Base-by-base conservation (phyloP, 2,797 vertebrate genomes). In the Crenichthys baileyi region DNA sequence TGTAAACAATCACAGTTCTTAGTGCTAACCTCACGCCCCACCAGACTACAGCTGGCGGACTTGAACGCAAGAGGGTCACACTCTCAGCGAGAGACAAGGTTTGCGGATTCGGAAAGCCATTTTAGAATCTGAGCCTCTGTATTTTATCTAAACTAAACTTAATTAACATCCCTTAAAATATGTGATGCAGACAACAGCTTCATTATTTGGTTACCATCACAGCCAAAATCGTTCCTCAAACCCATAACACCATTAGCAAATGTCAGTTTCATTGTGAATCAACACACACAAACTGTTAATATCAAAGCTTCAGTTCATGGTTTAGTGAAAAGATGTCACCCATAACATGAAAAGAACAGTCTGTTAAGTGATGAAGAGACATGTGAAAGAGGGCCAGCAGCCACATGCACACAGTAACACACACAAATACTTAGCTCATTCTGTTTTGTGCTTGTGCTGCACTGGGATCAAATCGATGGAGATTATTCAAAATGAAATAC, bases 401-500 rank as follows among this genome's bases (percentile, higher is more conserved):
- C 72, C 67, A 36, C 79, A n/a, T 81, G 39, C 56, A 46, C 77
- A 76, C 16, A 63, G 39, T 41, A 60, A 83, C 75, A 77, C 73
- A 83, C 55, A 78, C 71, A 74, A 73, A 79, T 31, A 65, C 76
- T 70, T 65, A 0, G 67, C 79, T 82, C 76, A 76, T 79, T 77
- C 76, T 76, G 77, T 87, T 70, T 67, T 77, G 77, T 75, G 41
- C 77, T 78, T 83, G 90, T 85, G 83, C 77, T 86, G 86, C 85
- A 86, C 75, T 88, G 88, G 91, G 88, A 86, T 88, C 84, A 92
- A 91, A 94, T 95, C 90, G 82, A 94, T 94, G 90, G 90, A 90
- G 90, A 91, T 95, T 92, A 93, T 94, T 94, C 92, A 91, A 92
- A 94, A 90, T 93, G 92, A 93, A 89, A 88, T 85, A 88, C 86